Conservation (phyloP, 2,888 invertebrate genomes). For the Keiferia lycopersicella region DNA sequence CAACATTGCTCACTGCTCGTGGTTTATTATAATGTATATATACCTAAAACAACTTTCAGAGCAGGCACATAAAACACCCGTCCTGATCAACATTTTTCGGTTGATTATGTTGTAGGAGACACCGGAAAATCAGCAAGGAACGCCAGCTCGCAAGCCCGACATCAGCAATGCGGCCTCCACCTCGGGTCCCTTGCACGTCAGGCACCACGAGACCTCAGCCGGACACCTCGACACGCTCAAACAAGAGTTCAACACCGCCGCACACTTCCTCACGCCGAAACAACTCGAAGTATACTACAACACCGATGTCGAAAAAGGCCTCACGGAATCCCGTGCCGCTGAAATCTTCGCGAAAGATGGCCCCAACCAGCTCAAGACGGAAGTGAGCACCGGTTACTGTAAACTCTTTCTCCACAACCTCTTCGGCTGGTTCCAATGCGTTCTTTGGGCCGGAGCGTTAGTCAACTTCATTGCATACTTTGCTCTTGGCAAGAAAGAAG, state of each 20-base stretch:
- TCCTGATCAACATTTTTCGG: too few relatives aligned
- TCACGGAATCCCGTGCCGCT: slow-evolving; percentile 76
- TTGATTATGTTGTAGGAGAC: too few relatives aligned
- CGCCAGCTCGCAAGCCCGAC: too few relatives aligned
- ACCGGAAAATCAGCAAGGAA: too few relatives aligned
- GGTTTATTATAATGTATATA: too few relatives aligned
- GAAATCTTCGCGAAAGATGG: slow-evolving; percentile 79
- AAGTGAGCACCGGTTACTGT: slow-evolving; percentile 82
- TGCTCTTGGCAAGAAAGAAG: slow-evolving; percentile 41
- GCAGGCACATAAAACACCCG: too few relatives aligned
- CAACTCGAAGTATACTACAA: slow-evolving; percentile 69
- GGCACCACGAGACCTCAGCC: background rate
- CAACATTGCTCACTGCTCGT: too few relatives aligned
- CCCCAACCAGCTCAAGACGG: slow-evolving; percentile 83
- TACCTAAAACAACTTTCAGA: too few relatives aligned
- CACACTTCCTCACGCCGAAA: slow-evolving; percentile 66
- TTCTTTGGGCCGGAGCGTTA: slow-evolving; percentile 85
- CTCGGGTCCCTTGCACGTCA: background rate
- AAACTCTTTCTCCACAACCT: slow-evolving; percentile 83
- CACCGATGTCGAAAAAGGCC: slow-evolving; percentile 74
- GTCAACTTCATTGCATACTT: slow-evolving; percentile 83
- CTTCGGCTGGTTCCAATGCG: slow-evolving; percentile 86
- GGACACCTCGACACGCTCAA: slow-evolving; percentile 56
- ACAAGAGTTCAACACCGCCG: slow-evolving; percentile 67
- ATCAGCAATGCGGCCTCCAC: too few relatives aligned